These are phyloP conservation scores for Apodemia zela DNA, from an alignment of 2,888 invertebrate genomes.

Conservation along the genomic window DNA sequence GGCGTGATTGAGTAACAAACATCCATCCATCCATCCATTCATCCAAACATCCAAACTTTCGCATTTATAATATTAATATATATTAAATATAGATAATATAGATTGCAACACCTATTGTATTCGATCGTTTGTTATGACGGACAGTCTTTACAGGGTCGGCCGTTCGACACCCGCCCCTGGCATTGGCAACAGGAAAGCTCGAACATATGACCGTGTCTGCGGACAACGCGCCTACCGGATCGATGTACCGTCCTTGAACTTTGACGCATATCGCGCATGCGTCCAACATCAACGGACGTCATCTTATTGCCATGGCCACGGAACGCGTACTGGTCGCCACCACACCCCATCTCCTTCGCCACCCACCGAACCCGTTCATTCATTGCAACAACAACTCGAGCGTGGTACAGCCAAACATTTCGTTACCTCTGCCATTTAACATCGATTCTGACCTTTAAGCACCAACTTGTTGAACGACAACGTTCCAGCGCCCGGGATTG, in stretches of 20 bases:
- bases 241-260: constrained; percentile 74
- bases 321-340: constrained; percentile 47
- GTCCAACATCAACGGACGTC: constrained; percentile 63
- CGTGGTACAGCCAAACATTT: constrained; percentile 34
- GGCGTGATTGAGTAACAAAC: too few relatives aligned
- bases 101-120: neutral
- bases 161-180: constrained; percentile 42
- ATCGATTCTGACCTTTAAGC: constrained; percentile 60
- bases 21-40: too few relatives aligned
- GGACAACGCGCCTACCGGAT: constrained; percentile 53
- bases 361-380: constrained; percentile 30
- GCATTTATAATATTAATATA: too few relatives aligned
- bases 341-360: constrained; percentile 32
- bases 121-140: constrained; percentile 8
- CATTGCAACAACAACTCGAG: constrained; percentile 32
- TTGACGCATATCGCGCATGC: constrained; percentile 50
- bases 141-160: constrained; percentile 23
- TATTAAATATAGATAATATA: too few relatives aligned
- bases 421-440: constrained; percentile 62
- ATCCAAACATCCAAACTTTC: too few relatives aligned
- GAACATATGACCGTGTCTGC: constrained; percentile 55
- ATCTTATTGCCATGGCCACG: constrained; percentile 69
- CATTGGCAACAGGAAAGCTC: constrained; percentile 42
- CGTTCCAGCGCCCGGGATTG: neutral
- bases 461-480: constrained; percentile 50